Evolutionary conservation across 2,888 invertebrate species (phyloP), one percentile per base, ranked within the genome.

Genomic region (Tillus elongatus): DNA sequence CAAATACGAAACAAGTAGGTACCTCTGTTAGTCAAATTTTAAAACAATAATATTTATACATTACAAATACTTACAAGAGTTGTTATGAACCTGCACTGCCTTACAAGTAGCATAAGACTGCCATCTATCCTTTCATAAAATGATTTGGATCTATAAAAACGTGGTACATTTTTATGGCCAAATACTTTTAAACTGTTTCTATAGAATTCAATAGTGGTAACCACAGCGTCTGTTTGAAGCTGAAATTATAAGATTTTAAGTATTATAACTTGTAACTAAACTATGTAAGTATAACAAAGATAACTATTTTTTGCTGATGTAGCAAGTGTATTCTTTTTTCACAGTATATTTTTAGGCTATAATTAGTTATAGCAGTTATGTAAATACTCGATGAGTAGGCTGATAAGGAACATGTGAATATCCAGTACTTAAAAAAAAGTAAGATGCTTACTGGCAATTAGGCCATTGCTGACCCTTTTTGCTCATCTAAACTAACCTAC

Each of bases 71-170:
- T 64, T 68, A 83, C 82, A 64, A 87, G 58, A 3, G 81, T 81
- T 37, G 76, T 73, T 30, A 87, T 60, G 52, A 73, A 71, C 13
- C 71, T 73, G 58, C 85, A 85, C 49, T 76, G 73, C 33, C 78
- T 67, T 42, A 76, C 75, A 43, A 88, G 63, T 41, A 79, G 67
- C 31, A 88, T 60, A 36, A 87, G 58, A 31, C 75, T 62, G 12
- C 77, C 73, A 56, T 89, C 89, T 27, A 77, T 70, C 51, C 88
- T 70, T 40, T 78, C 79, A 36, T 74, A 63, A 63, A 87, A 88
- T 1, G 74, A 71, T 52, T 77, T 75, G 2, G 78, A 69, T 46
- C 77, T 71, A 43, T 74, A 71, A 54, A 77, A 79, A 45, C 76
- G 70, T 0, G 85, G 82, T 33, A 85, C 54, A 16, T 74, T 71